Percentiles rank a stretch among this genome's conserved stretches.
These are phyloP conservation scores for Rhabdomys dilectus DNA, from an alignment of 2,113 vertebrate species.

Conservation along the genomic window DNA sequence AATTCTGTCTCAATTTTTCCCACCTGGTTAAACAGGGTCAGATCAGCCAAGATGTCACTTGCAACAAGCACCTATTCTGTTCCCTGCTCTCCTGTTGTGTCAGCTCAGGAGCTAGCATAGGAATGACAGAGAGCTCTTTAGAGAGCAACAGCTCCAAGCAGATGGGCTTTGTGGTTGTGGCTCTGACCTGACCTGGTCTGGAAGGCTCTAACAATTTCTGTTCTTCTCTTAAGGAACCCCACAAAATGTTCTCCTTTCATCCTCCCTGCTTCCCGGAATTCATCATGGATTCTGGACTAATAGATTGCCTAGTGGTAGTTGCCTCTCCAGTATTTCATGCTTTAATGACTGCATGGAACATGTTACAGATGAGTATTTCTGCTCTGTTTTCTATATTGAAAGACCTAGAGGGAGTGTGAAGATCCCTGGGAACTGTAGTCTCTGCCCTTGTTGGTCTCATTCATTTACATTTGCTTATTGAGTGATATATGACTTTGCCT, in stretches of 20 bases:
- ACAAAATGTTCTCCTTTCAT: accelerated
- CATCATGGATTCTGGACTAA: not conserved
- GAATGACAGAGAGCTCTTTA: not conserved
- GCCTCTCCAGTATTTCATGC: not conserved
- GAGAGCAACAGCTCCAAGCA: not conserved
- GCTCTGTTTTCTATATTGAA: not conserved
- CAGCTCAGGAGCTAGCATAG: not conserved
- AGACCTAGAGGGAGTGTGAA: not conserved
- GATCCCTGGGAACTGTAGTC: not conserved
- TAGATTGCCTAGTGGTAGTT: not conserved
- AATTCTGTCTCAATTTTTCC: not conserved
- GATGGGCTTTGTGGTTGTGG: accelerated
- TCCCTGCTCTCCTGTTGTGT: not conserved
- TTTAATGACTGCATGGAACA: not conserved
- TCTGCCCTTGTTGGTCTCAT: not conserved
- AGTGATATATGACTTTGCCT: not conserved
- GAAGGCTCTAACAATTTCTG: not conserved
- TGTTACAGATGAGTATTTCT: not conserved
- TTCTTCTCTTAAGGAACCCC: not conserved
- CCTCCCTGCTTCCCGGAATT: not conserved
- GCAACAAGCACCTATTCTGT: no score
- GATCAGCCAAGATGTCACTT: not conserved
- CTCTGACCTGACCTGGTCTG: not conserved
- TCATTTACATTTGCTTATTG: not conserved
- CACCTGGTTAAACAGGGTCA: not conserved